Conservation (phyloP, 2,113 vertebrate species). For the Prunella fulvescens region DNA sequence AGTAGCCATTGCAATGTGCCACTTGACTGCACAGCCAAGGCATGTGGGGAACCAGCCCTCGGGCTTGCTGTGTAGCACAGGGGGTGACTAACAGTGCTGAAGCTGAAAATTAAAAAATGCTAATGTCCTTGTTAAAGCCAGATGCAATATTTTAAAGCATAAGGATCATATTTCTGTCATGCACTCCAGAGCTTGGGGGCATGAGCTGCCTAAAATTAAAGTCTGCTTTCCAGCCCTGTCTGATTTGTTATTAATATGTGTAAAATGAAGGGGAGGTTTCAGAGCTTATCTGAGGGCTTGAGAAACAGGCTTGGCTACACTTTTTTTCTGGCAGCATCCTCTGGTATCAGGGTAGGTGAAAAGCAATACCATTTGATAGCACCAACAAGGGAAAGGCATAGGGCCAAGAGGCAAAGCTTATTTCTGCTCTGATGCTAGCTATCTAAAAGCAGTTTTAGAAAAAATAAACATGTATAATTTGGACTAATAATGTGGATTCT, state of each 20-base stretch:
- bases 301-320: slow-evolving; percentile 14
- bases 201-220: slow-evolving; percentile 22
- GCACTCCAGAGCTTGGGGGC: background rate
- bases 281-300: background rate
- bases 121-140: background rate
- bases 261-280: slow-evolving; percentile 24
- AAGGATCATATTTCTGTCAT: background rate
- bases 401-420: background rate
- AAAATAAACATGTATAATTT: background rate
- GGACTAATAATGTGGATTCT: background rate
- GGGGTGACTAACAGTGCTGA: background rate
- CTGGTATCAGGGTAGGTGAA: background rate
- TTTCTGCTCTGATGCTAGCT: background rate
- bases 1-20: background rate
- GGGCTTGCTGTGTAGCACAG: background rate
- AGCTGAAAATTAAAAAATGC: background rate
- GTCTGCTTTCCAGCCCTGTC: background rate
- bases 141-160: background rate
- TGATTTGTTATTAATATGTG: slow-evolving; percentile 6
- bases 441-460: background rate
- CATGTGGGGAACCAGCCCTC: fast-evolving
- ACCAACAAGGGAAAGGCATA: background rate
- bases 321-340: slow-evolving; percentile 15
- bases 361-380: background rate
- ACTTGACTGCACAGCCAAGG: background rate